A percentile compares a stretch with the other conserved stretches of the same genome.
phyloP scores from a whole-genome alignment of 2,113 vertebrate species.

The Stigmatopora argus region DNA sequence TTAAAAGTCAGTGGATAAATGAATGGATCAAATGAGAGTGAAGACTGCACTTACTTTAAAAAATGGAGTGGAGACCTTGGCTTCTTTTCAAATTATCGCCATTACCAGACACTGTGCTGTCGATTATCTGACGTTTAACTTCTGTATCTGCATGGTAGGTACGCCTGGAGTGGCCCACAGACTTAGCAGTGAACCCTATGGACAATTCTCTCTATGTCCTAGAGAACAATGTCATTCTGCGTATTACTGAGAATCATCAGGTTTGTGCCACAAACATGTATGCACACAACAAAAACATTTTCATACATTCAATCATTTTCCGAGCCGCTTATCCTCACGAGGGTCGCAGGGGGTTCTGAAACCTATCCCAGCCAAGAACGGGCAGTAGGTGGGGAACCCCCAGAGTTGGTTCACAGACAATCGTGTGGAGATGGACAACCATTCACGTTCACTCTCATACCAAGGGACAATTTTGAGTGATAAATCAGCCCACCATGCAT shows the following conservation, averaged over 20 bases:
- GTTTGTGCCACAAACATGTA: conserved; percentile 62
- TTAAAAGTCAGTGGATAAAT: conserved; percentile 45
- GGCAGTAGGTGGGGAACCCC: too few species aligned
- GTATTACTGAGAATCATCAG: conserved; percentile 98
- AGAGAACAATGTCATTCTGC: conserved; percentile 96
- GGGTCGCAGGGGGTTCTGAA: too few species aligned
- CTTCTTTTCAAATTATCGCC: conserved; percentile 17
- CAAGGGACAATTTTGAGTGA: too few species aligned
- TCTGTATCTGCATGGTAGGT: conserved; percentile 69
- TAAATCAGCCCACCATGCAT: too few species aligned
- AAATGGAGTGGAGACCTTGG: conserved; percentile 40
- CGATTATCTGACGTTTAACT: conserved; percentile 9
- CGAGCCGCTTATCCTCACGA: too few species aligned
- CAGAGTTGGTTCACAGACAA: too few species aligned
- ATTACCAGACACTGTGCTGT: conserved; percentile 10
- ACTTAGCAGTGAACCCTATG: conserved; percentile 97
- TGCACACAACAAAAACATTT: conserved; percentile 7
- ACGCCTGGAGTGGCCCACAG: conserved; percentile 96
- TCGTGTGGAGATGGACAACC: too few species aligned
- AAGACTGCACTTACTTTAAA: conserved; percentile 44
- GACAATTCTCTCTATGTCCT: conserved; percentile 97
- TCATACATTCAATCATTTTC: background rate
- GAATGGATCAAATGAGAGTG: conserved; percentile 39
- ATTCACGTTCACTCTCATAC: too few species aligned
- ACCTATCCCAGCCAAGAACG: too few species aligned